Conservation (phyloP, 2,113 vertebrate genomes). For the Toxotes chatareus region DNA sequence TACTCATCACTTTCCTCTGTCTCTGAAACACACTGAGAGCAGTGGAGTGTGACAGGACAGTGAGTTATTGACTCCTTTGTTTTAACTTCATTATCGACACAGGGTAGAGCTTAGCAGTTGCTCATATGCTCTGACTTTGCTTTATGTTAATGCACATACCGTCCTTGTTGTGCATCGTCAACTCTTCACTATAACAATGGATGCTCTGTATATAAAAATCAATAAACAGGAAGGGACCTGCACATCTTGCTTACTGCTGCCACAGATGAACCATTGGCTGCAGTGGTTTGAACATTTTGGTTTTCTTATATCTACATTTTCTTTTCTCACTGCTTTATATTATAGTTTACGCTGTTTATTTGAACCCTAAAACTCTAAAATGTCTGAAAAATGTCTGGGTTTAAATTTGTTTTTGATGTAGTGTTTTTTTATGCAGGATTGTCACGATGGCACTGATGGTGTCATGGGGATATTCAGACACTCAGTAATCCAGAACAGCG, state of each 20-base stretch:
- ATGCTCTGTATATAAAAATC: slow-evolving; percentile 29
- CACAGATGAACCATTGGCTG: not conserved
- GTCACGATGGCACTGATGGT: not conserved
- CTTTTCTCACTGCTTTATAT: not conserved
- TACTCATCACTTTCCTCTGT: slow-evolving; percentile 53
- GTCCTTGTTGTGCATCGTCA: not conserved
- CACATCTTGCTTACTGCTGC: not conserved
- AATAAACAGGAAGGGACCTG: slow-evolving; percentile 2
- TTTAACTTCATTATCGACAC: slow-evolving; percentile 58
- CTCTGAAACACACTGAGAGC: slow-evolving; percentile 37
- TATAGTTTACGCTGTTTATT: not conserved
- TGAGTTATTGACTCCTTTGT: slow-evolving; percentile 37
- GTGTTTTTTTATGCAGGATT: slow-evolving; percentile 1
- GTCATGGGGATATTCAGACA: not conserved
- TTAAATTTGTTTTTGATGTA: not conserved
- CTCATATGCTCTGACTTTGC: slow-evolving; percentile 12
- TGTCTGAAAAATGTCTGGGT: not conserved
- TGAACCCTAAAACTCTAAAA: not conserved
- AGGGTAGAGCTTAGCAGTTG: not conserved
- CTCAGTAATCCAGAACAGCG: not conserved
- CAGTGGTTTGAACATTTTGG: not conserved
- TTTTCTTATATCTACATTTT: not conserved
- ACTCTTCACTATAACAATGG: not conserved
- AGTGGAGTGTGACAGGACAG: slow-evolving; percentile 17
- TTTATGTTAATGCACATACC: not conserved